These are phyloP conservation scores for Eonycteris spelaea DNA, from an alignment of 2,113 vertebrate genomes.

Conservation along the genomic window DNA sequence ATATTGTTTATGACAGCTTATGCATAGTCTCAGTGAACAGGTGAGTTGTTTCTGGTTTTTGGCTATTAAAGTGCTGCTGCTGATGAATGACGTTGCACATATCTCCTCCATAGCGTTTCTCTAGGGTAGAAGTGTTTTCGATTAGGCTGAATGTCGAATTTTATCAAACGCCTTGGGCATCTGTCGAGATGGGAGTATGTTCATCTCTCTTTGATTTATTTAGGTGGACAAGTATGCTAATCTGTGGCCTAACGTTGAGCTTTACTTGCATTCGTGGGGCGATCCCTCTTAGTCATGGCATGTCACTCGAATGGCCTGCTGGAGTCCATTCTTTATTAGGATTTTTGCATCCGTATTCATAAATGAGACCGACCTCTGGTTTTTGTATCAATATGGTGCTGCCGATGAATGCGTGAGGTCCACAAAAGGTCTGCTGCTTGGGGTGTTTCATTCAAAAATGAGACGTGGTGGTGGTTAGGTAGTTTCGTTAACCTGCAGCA, in stretches of 20 bases:
- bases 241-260: background rate
- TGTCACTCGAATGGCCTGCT: background rate
- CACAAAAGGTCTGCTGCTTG: background rate
- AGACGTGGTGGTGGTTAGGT: background rate
- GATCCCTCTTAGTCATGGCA: background rate
- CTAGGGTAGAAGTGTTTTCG: background rate
- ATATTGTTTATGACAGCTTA: background rate
- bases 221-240: background rate
- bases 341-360: background rate
- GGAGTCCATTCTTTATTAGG: background rate
- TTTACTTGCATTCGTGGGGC: background rate
- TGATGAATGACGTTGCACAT: background rate
- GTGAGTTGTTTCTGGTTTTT: background rate
- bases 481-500: background rate
- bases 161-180: slow-evolving; percentile 6
- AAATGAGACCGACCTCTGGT: background rate
- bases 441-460: background rate
- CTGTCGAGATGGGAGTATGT: background rate
- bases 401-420: too few species aligned
- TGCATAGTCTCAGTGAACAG: background rate
- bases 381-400: background rate
- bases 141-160: background rate
- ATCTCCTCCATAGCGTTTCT: background rate
- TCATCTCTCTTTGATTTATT: slow-evolving; percentile 20
- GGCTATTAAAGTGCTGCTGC: background rate